phyloP scores from a whole-genome alignment of 2,797 vertebrate genomes.

The Tokudaia tokunoshimensis region DNA sequence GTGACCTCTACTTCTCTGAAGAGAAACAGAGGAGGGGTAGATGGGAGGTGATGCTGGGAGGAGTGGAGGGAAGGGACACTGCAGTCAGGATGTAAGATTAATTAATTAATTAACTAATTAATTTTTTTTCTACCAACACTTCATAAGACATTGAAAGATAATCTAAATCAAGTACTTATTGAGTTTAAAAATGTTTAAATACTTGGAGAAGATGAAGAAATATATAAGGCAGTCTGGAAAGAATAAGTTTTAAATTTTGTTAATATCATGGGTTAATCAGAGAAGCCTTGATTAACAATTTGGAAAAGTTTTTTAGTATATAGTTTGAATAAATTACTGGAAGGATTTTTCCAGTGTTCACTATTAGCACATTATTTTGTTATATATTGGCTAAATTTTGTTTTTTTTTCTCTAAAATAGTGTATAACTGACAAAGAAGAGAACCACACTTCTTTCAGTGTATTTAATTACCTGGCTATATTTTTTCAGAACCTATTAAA shows the following conservation, averaged over 20 bases:
- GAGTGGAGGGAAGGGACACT: background rate
- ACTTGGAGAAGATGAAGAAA: background rate
- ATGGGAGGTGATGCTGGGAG: background rate
- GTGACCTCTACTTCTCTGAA: background rate
- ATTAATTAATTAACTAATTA: background rate
- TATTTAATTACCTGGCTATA: background rate
- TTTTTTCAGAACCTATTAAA: background rate
- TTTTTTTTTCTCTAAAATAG: background rate
- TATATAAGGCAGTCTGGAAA: background rate
- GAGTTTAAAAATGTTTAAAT: background rate
- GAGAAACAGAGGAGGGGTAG: background rate
- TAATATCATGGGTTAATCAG: background rate
- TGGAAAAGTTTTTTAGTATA: background rate
- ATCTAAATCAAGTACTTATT: background rate
- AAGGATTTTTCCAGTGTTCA: background rate
- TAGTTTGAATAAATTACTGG: background rate
- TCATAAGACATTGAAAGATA: background rate
- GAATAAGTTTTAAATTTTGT: conserved; percentile 18
- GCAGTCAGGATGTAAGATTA: background rate
- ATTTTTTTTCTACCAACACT: background rate
- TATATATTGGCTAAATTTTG: background rate
- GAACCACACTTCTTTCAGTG: background rate
- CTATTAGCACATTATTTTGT: background rate
- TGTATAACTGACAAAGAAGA: background rate
- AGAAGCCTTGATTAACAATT: background rate